Conservation (phyloP, 2,113 vertebrate species). For the Amazona guildingii region DNA sequence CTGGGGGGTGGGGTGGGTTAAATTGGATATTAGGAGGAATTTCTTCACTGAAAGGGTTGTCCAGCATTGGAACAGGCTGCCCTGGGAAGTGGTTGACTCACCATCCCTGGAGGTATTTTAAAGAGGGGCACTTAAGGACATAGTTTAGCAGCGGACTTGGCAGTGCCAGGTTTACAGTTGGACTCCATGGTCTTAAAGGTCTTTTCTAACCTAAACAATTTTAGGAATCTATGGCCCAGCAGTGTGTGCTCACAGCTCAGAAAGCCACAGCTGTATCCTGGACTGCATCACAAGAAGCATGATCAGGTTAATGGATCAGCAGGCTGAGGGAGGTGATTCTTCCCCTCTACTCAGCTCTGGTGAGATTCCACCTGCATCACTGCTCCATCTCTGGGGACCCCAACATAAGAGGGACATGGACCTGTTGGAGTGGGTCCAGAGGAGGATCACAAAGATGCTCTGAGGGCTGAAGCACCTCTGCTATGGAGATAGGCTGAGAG, state of each 20-base stretch:
- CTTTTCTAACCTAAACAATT: background rate
- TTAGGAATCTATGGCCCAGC: background rate
- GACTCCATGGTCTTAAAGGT: background rate
- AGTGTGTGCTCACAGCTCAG: background rate
- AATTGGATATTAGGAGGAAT: background rate
- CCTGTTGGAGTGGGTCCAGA: background rate
- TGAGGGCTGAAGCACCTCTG: background rate
- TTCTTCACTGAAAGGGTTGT: background rate
- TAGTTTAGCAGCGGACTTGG: background rate
- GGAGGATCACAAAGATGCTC: background rate
- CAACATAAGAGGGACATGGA: background rate
- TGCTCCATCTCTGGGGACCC: background rate
- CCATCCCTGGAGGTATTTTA: background rate
- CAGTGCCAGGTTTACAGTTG: background rate
- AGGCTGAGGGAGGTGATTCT: background rate
- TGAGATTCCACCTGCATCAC: background rate
- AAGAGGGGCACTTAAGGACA: background rate
- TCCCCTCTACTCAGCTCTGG: background rate
- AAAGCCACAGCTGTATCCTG: background rate
- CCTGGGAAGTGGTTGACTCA: background rate
- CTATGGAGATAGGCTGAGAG: background rate
- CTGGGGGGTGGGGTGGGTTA: background rate
- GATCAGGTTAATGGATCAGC: background rate
- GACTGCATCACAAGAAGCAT: background rate
- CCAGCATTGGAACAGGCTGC: background rate